A percentile compares a stretch with the other conserved stretches of the same genome.
Conservation (phyloP, 2,797 vertebrate species). For the Gallinago nigripennis region DNA sequence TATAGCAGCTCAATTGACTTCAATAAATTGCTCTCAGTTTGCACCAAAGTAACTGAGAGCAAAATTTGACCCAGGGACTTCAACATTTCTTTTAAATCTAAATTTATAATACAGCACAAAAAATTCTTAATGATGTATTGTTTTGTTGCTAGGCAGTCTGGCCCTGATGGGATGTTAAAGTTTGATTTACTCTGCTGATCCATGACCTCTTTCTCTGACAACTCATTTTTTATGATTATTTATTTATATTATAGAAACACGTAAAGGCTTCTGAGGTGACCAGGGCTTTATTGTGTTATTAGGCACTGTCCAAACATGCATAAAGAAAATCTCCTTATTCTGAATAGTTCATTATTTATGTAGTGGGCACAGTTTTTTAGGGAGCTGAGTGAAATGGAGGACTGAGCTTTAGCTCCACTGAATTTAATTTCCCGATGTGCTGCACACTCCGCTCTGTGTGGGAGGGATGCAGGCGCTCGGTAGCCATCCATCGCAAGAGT, state of each 20-base stretch:
- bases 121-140: conserved; percentile 48
- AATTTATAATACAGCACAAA: conserved; percentile 33
- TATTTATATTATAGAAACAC: conserved; percentile 9
- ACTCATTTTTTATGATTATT: conserved; percentile 45
- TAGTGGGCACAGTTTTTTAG: background rate
- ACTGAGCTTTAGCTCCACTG: background rate
- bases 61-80: conserved; percentile 33
- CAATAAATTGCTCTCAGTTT: background rate
- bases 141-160: conserved; percentile 44
- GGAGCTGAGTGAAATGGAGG: background rate
- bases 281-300: background rate
- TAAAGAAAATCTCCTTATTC: background rate
- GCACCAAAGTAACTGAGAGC: background rate
- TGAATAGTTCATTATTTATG: background rate
- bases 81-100: conserved; percentile 31
- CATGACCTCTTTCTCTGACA: conserved; percentile 35
- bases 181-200: conserved; percentile 58
- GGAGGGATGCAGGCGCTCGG: background rate
- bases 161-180: conserved; percentile 31
- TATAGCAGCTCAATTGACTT: background rate
- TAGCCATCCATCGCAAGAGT: accelerated
- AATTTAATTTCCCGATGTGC: background rate
- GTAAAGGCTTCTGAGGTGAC: background rate
- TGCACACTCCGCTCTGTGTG: background rate
- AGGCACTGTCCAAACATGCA: background rate